phyloP scores from a whole-genome alignment of 2,797 vertebrate species.

The Myotis pilosus region DNA sequence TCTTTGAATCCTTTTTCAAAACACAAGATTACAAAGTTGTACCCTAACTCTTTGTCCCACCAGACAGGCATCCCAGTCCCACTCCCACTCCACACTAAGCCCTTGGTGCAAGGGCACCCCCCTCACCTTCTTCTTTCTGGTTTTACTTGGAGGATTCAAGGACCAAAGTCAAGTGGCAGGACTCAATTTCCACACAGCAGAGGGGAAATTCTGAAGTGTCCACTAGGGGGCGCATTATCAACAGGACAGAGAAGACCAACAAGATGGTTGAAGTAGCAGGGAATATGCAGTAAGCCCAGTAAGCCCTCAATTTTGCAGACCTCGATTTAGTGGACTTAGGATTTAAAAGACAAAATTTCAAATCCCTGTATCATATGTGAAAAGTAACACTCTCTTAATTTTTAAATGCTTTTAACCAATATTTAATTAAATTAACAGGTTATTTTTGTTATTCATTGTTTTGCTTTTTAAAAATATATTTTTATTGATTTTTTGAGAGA shows the following conservation, averaged over 20 bases:
- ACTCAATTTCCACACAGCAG: background rate
- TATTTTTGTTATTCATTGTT: too few species aligned
- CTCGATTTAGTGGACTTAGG: too few species aligned
- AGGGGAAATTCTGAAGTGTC: background rate
- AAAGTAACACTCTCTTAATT: too few species aligned
- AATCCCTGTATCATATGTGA: too few species aligned
- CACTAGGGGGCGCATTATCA: constrained; percentile 57
- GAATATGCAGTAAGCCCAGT: background rate
- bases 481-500: too few species aligned
- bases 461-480: too few species aligned
- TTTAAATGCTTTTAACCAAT: too few species aligned
- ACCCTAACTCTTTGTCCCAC: background rate
- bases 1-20: constrained; percentile 21
- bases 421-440: too few species aligned
- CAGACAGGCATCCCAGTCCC: background rate
- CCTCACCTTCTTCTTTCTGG: background rate
- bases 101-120: background rate
- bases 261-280: background rate
- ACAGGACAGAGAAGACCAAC: background rate
- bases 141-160: background rate
- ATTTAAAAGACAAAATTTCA: too few species aligned
- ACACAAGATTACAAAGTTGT: background rate
- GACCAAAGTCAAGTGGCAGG: background rate
- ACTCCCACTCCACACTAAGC: background rate
- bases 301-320: too few species aligned